These are phyloP conservation scores for Diachasma alloeum DNA, from an alignment of 1,140 invertebrate species.

Conservation along the genomic window DNA sequence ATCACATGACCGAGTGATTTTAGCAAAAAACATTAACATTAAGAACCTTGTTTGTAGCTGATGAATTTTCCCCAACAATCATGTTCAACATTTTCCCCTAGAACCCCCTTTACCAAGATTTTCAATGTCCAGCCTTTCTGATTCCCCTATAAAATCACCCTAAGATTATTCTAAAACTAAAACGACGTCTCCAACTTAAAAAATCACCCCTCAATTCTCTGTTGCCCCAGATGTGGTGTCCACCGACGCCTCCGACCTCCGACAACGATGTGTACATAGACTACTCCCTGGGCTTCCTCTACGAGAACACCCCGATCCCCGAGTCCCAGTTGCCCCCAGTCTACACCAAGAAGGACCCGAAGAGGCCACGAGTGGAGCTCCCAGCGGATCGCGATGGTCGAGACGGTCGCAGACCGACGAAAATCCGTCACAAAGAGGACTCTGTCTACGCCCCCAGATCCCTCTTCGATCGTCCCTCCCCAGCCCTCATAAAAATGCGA, in stretches of 20 bases:
- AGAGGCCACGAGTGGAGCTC: conserved; percentile 74
- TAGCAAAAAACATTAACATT: no score
- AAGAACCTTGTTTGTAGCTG: no score
- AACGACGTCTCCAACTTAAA: no score
- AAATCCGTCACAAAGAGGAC: conserved; percentile 78
- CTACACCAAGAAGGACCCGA: conserved; percentile 82
- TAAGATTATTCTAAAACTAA: no score
- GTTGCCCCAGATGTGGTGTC: conserved; percentile 92
- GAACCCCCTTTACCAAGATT: no score
- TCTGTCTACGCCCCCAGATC: conserved; percentile 82
- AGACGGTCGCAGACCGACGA: conserved; percentile 68
- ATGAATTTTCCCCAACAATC: no score
- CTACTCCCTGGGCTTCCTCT: conserved; percentile 82
- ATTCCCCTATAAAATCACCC: no score
- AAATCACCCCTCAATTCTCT: conserved; percentile 1
- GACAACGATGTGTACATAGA: conserved; percentile 93
- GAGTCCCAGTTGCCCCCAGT: conserved; percentile 87
- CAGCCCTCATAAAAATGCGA: conserved; percentile 79
- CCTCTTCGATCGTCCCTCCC: conserved; percentile 86
- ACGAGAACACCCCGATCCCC: conserved; percentile 82
- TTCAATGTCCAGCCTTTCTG: no score
- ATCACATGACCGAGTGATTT: no score
- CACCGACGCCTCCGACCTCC: conserved; percentile 91
- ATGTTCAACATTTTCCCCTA: no score
- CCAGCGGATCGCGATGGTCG: not conserved